Percentiles rank a stretch among this genome's conserved stretches.
phyloP scores from a whole-genome alignment of 2,113 vertebrate species.

The Alligator mississippiensis region DNA sequence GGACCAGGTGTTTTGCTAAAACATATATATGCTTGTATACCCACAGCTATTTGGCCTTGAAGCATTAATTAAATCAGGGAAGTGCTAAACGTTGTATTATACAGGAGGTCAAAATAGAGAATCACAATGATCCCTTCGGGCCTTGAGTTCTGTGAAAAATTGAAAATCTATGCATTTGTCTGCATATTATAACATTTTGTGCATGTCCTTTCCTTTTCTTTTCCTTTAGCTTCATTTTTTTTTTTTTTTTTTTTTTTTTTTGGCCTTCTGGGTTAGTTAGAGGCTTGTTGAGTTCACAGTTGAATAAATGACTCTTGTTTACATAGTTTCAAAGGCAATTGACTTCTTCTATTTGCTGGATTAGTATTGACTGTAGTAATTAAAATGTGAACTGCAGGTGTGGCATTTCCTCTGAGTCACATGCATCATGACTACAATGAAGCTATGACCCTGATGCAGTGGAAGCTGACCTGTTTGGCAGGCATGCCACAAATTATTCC shows the following conservation, averaged over 20 bases:
- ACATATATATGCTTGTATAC: neutral
- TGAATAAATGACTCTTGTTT: neutral
- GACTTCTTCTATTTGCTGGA: slow-evolving; percentile 21
- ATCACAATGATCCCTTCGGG: neutral
- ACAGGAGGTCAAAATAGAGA: slow-evolving; percentile 17
- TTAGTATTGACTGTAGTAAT: neutral
- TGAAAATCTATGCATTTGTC: neutral
- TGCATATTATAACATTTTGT: neutral
- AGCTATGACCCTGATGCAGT: neutral
- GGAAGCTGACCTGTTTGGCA: too few relatives aligned
- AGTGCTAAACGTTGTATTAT: neutral
- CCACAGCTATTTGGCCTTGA: neutral
- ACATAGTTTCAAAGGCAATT: neutral
- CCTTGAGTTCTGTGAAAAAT: slow-evolving; percentile 8
- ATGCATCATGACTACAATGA: neutral
- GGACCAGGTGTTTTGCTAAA: neutral
- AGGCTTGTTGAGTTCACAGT: neutral
- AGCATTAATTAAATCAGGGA: neutral
- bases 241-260: neutral
- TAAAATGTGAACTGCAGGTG: neutral
- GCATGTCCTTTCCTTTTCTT: neutral
- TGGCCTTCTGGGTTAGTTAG: neutral
- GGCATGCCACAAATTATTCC: too few relatives aligned
- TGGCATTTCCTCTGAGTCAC: slow-evolving; percentile 14
- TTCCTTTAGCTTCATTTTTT: neutral